Evolutionary conservation across 2,888 invertebrate genomes (phyloP).

Genomic region (Cepaea hortensis): DNA sequence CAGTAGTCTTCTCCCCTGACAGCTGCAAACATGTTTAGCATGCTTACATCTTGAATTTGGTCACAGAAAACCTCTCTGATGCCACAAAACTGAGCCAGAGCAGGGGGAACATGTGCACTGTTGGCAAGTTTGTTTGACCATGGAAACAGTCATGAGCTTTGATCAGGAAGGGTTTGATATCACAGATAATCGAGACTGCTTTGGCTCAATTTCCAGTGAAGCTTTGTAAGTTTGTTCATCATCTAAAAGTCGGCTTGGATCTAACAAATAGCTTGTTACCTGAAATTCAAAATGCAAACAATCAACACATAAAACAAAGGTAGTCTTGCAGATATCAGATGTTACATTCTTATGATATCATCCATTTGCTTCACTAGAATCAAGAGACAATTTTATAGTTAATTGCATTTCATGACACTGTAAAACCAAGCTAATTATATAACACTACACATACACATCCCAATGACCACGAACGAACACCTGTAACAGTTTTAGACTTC

Average conservation of each 20-base stretch:
- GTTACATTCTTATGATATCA: too few species aligned
- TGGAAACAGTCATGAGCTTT: neutral
- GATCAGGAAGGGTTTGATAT: constrained; percentile 59
- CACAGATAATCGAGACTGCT: constrained; percentile 76
- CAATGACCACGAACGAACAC: too few species aligned
- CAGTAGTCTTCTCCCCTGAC: too few species aligned
- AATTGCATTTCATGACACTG: too few species aligned
- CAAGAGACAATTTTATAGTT: too few species aligned
- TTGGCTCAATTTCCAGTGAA: constrained; percentile 90
- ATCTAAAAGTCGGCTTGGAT: constrained; percentile 83
- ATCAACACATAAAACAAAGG: too few species aligned
- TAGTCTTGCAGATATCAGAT: too few species aligned
- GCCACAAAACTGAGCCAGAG: neutral
- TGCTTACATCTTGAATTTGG: neutral
- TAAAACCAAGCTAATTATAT: too few species aligned
- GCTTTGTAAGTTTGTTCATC: constrained; percentile 89
- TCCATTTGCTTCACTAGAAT: too few species aligned
- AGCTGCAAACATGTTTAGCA: neutral
- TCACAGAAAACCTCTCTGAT: neutral
- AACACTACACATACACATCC: too few species aligned
- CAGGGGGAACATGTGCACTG: neutral
- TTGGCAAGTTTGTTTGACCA: neutral
- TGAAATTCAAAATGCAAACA: constrained; percentile 52
- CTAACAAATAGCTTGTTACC: constrained; percentile 87
- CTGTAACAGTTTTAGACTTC: too few species aligned